These are phyloP conservation scores for Dallia pectoralis DNA, from an alignment of 2,797 vertebrate species.

Conservation along the genomic window DNA sequence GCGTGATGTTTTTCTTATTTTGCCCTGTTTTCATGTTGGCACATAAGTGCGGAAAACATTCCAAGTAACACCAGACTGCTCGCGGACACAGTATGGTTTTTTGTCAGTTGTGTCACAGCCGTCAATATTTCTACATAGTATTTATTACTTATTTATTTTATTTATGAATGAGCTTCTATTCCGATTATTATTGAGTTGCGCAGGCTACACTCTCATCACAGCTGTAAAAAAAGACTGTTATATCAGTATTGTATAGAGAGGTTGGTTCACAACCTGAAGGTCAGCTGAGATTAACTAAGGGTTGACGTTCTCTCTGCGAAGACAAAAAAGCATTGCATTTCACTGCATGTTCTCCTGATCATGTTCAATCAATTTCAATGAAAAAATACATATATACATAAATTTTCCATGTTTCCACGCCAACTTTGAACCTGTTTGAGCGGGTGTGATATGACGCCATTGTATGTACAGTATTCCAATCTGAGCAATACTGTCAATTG, in stretches of 20 bases:
- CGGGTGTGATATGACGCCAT: neutral
- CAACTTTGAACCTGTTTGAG: neutral
- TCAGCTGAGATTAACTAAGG: neutral
- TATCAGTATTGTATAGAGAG: conserved; percentile 37
- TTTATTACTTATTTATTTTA: conserved; percentile 49
- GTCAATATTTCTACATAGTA: conserved; percentile 29
- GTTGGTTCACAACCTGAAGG: conserved; percentile 14
- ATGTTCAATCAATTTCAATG: conserved; percentile 28
- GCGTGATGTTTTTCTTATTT: conserved; percentile 33
- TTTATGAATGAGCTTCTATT: conserved; percentile 33
- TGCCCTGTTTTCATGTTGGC: conserved; percentile 23
- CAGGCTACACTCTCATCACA: conserved; percentile 29
- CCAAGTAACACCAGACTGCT: conserved; percentile 16
- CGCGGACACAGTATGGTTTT: conserved; percentile 35
- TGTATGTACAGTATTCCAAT: conserved; percentile 33
- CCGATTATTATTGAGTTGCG: conserved; percentile 19
- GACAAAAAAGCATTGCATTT: conserved; percentile 57
- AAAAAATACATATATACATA: neutral
- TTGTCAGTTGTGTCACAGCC: conserved; percentile 38
- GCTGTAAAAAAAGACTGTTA: conserved; percentile 46
- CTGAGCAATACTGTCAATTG: conserved; percentile 44
- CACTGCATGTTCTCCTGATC: conserved; percentile 43
- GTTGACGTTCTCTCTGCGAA: neutral
- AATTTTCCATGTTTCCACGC: neutral
- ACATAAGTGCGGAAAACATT: conserved; percentile 21